Conservation (phyloP, 2,113 vertebrate genomes). For the Hippocampus zosterae region DNA sequence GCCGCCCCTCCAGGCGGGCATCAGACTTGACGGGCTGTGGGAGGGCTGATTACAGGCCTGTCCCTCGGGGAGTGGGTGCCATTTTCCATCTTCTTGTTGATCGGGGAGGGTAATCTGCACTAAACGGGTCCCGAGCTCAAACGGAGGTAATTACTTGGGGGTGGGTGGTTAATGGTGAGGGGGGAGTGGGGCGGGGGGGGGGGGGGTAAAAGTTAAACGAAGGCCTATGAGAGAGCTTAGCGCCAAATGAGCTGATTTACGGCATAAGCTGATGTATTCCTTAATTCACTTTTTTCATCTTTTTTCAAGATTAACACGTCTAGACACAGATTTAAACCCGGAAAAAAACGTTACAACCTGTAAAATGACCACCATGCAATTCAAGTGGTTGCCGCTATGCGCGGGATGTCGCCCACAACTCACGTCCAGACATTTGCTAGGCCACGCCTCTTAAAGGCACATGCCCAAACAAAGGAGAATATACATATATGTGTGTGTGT, state of each 20-base stretch:
- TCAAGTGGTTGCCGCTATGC: not conserved
- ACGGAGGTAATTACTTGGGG: constrained; percentile 57
- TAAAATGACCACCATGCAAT: not conserved
- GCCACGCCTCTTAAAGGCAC: too few relatives aligned
- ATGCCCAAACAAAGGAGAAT: too few relatives aligned
- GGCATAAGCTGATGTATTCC: not conserved
- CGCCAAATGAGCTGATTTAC: not conserved
- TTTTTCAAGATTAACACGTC: constrained; percentile 1
- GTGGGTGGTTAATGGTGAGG: not conserved
- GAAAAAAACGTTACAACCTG: not conserved
- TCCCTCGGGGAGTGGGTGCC: constrained; percentile 40
- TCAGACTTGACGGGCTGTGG: constrained; percentile 39
- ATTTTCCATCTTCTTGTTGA: constrained; percentile 34
- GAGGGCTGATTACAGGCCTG: constrained; percentile 58
- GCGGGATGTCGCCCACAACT: too few relatives aligned
- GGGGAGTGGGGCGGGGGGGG: not conserved
- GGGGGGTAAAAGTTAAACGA: constrained; percentile 34
- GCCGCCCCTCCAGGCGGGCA: constrained; percentile 13
- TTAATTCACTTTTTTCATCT: not conserved
- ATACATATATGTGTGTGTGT: too few relatives aligned
- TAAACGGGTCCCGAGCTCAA: constrained; percentile 42
- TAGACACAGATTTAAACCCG: constrained; percentile 3
- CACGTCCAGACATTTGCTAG: too few relatives aligned
- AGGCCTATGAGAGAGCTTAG: constrained; percentile 14
- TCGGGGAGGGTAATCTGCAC: constrained; percentile 51